Conservation (phyloP, 2,113 vertebrate genomes). For the Neoarius graeffei region DNA sequence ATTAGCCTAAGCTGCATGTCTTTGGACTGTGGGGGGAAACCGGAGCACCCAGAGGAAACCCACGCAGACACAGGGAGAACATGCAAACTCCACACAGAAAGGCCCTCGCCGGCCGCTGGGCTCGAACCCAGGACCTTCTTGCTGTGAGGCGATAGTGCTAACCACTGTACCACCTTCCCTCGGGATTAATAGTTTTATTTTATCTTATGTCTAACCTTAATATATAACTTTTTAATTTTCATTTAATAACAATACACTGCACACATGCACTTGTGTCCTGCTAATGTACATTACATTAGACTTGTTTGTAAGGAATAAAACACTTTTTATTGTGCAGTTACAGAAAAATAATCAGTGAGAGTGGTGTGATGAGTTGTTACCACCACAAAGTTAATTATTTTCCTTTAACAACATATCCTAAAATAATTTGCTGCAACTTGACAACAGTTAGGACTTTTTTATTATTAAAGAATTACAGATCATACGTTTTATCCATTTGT, state of each 20-base stretch:
- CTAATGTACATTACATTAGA: background rate
- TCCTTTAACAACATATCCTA: background rate
- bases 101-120: no score
- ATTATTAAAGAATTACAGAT: background rate
- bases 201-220: no score
- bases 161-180: no score
- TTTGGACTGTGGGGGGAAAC: no score
- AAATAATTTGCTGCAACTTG: background rate
- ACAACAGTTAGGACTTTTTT: background rate
- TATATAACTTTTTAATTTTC: no score
- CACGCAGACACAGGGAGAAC: no score
- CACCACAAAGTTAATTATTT: background rate
- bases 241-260: background rate
- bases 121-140: no score
- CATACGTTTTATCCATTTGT: background rate
- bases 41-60: no score
- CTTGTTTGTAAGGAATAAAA: background rate
- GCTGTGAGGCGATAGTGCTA: no score
- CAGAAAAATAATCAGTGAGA: background rate
- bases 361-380: background rate
- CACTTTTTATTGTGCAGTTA: background rate
- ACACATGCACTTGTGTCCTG: background rate
- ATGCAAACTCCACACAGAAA: no score
- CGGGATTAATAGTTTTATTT: no score
- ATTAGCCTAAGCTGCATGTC: no score